A percentile compares a stretch with the other conserved stretches of the same genome.
phyloP scores from a whole-genome alignment of 64 coral and sea anemone species.

The Stichodactyla mertensii region DNA sequence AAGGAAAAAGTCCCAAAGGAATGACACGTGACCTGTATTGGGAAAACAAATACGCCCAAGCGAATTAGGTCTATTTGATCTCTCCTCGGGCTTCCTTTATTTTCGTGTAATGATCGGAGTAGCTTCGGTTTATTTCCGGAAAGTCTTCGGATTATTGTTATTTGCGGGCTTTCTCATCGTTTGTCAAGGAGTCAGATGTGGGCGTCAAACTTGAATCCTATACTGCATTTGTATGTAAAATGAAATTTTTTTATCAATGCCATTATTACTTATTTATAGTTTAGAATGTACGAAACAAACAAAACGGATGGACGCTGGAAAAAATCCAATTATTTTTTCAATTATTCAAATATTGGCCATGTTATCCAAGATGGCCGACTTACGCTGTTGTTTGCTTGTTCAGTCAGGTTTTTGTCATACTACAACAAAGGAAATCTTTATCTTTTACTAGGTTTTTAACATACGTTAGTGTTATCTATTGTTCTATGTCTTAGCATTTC shows the following conservation, averaged over 20 bases:
- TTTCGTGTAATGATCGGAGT: background rate
- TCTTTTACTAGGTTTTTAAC: background rate
- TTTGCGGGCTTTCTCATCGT: background rate
- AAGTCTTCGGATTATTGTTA: background rate
- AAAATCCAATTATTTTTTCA: background rate
- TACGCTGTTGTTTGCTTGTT: background rate
- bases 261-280: background rate
- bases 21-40: too few relatives aligned
- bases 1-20: too few relatives aligned
- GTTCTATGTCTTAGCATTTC: background rate
- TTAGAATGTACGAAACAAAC: background rate
- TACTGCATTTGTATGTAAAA: background rate
- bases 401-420: background rate
- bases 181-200: background rate
- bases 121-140: background rate
- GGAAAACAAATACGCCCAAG: too few relatives aligned
- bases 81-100: background rate
- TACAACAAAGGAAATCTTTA: background rate
- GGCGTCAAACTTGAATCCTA: background rate
- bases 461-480: background rate
- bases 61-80: too few relatives aligned
- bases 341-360: constrained; percentile 11
- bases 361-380: constrained; percentile 12
- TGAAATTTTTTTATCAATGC: background rate
- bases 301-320: background rate